Evolutionary conservation across 2,113 vertebrate species (phyloP).

Genomic region (Taxidea taxus): DNA sequence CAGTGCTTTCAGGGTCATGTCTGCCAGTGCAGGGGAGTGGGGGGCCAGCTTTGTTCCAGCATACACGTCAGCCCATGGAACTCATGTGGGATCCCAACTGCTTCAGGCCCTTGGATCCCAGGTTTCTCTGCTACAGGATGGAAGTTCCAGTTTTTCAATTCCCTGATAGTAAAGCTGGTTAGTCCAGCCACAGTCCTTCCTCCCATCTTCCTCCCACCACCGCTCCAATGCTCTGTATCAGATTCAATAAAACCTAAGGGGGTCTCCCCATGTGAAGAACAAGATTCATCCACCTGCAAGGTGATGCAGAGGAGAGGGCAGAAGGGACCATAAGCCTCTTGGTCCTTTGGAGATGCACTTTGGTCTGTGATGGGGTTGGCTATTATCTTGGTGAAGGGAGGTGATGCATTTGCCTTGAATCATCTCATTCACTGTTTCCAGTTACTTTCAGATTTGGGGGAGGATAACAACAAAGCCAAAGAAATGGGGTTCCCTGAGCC

Average conservation of each 20-base stretch:
- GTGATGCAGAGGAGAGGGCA: neutral
- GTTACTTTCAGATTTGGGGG: neutral
- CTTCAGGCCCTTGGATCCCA: neutral
- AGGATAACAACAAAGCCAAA: neutral
- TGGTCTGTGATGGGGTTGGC: neutral
- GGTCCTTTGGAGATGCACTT: neutral
- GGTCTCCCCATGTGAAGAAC: neutral
- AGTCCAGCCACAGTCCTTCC: neutral
- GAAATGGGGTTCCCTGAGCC: neutral
- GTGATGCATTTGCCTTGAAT: neutral
- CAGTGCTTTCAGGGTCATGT: neutral
- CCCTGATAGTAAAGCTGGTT: neutral
- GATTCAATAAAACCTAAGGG: neutral
- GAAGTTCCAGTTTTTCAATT: constrained; percentile 5
- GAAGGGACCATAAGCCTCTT: neutral
- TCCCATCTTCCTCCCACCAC: neutral
- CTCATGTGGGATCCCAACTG: neutral
- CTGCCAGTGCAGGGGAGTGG: rapidly evolving
- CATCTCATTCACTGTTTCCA: neutral
- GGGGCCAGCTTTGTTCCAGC: neutral
- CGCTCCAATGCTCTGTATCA: neutral
- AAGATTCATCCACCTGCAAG: neutral
- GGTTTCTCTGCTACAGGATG: neutral
- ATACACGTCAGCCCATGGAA: neutral
- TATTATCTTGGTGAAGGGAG: neutral